phyloP scores from a whole-genome alignment of 2,113 vertebrate species.

The Gnathonemus echidnorhynchus region DNA sequence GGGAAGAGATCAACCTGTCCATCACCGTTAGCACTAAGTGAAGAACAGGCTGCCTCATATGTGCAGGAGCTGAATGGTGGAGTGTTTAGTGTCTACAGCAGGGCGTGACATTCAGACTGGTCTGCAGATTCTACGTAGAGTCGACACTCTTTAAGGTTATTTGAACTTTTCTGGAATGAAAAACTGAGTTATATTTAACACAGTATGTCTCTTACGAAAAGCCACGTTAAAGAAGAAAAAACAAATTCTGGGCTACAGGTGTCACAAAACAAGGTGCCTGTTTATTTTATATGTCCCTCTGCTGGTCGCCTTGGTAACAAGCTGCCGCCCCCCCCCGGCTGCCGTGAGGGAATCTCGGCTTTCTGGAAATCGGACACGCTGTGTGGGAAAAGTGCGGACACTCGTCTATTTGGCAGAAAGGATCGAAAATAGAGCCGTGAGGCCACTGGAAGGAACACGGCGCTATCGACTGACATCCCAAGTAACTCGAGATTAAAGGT shows the following conservation, averaged over 20 bases:
- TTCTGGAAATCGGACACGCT: constrained; percentile 38
- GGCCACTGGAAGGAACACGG: constrained; percentile 40
- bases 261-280: not conserved
- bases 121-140: not conserved
- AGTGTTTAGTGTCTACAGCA: not conserved
- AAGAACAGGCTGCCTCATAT: not conserved
- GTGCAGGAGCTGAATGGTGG: not conserved
- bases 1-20: not conserved
- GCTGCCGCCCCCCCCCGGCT: not conserved
- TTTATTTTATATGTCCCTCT: not conserved
- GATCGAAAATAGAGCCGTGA: constrained; percentile 37
- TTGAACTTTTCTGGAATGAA: not conserved
- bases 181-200: not conserved
- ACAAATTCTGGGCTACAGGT: not conserved
- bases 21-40: not conserved
- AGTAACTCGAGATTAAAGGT: constrained; percentile 41
- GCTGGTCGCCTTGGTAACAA: not conserved
- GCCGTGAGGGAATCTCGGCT: constrained; percentile 38
- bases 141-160: not conserved
- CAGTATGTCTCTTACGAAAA: not conserved
- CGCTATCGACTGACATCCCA: constrained; percentile 32
- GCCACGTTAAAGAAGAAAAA: not conserved
- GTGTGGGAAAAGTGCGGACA: constrained; percentile 29
- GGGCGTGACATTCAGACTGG: not conserved
- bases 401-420: constrained; percentile 25